Conservation (phyloP, 2,797 vertebrate species). For the Pipistrellus kuhlii region DNA sequence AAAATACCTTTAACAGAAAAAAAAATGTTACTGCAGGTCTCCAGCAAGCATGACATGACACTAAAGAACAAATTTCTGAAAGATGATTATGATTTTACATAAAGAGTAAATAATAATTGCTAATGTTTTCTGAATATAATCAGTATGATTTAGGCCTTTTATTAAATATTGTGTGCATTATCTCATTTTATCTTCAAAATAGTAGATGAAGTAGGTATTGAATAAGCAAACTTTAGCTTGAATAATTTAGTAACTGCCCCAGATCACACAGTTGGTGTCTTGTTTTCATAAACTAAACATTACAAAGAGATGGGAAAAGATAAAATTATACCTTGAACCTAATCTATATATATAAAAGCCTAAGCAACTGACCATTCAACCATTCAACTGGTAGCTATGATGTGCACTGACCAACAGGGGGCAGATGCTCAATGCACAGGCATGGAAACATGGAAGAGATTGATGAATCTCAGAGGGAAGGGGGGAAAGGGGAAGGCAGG, state of each 20-base stretch:
- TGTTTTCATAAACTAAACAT: neutral
- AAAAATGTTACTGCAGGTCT: neutral
- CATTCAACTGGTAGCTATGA: no score
- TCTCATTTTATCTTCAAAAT: neutral
- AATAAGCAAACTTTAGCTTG: neutral
- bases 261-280: neutral
- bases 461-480: no score
- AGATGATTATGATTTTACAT: neutral
- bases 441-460: no score
- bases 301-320: neutral
- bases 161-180: neutral
- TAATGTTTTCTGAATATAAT: neutral
- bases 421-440: no score
- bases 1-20: neutral
- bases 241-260: neutral
- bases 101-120: neutral
- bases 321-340: neutral
- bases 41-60: neutral
- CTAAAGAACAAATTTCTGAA: neutral
- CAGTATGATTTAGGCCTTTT: neutral
- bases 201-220: neutral
- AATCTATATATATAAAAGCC: neutral
- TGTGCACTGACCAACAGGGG: no score
- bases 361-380: no score
- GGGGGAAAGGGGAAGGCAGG: accelerated